Evolutionary conservation across 2,113 vertebrate genomes (phyloP).

Genomic region (Candoia aspera): DNA sequence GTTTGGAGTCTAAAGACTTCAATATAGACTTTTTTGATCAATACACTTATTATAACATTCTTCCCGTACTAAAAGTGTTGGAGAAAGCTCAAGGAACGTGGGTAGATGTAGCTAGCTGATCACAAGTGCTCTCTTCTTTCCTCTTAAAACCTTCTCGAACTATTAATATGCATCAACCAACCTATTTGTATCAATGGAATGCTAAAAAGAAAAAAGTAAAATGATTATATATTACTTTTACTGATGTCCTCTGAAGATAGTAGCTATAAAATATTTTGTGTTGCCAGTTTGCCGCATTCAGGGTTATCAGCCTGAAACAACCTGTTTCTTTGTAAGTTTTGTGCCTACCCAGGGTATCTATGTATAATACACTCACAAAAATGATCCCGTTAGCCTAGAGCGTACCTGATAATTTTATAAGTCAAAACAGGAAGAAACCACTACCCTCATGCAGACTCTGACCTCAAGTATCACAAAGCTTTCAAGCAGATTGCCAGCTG

Average conservation of each 20-base stretch:
- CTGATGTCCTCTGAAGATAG: background rate
- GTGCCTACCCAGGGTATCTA: constrained; percentile 20
- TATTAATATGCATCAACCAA: background rate
- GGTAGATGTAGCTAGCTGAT: background rate
- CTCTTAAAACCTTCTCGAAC: background rate
- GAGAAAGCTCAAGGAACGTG: background rate
- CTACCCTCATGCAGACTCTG: background rate
- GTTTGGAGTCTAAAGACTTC: background rate
- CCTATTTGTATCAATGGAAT: too few species aligned
- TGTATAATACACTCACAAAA: background rate
- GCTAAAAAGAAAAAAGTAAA: too few species aligned
- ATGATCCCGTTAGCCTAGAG: constrained; percentile 9
- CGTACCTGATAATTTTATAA: background rate
- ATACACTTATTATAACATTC: background rate
- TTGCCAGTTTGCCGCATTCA: constrained; percentile 1
- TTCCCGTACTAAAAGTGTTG: background rate
- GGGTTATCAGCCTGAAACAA: background rate
- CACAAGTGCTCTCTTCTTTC: background rate
- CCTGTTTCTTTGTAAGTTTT: constrained; percentile 5
- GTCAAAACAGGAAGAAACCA: background rate
- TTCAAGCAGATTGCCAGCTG: background rate
- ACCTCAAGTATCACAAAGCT: background rate
- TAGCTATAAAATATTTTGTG: background rate
- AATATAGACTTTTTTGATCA: background rate
- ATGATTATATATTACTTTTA: background rate